Evolutionary conservation across 1,140 invertebrate species (phyloP).

Genomic region (Aphidius gifuensis): DNA sequence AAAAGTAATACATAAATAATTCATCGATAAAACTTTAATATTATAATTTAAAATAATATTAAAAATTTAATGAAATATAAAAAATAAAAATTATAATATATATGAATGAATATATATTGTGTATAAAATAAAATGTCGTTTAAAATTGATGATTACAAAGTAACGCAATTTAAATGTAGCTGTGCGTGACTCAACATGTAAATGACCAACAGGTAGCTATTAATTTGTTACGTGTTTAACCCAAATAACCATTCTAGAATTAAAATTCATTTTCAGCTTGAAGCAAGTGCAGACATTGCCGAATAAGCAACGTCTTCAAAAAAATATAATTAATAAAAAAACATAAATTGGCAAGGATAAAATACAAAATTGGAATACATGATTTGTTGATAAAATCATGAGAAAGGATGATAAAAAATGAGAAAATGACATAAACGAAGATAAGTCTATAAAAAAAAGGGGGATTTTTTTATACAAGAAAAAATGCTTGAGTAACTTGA

Average conservation of each 20-base stretch:
- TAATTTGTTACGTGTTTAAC: slow-evolving; percentile 32
- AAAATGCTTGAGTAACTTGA: neutral
- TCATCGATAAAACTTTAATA: too few relatives aligned
- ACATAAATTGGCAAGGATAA: too few relatives aligned
- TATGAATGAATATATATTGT: neutral
- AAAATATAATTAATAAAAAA: too few relatives aligned
- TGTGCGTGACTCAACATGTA: slow-evolving; percentile 27
- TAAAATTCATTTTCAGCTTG: slow-evolving; percentile 3
- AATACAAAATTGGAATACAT: neutral
- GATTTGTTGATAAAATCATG: neutral
- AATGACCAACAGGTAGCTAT: slow-evolving; percentile 29
- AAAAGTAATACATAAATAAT: too few relatives aligned
- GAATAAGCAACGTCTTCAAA: neutral
- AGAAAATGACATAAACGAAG: neutral
- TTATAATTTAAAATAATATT: too few relatives aligned
- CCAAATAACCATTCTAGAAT: slow-evolving; percentile 30
- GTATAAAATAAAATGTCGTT: neutral
- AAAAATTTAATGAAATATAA: neutral
- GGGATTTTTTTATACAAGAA: neutral
- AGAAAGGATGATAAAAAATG: neutral
- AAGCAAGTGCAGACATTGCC: neutral
- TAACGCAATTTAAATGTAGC: neutral
- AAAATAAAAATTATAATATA: slow-evolving; percentile 2
- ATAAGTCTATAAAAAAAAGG: neutral
- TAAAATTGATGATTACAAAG: too few relatives aligned